These are phyloP conservation scores for Ctena decussata DNA, from an alignment of 2,888 invertebrate genomes.

Conservation along the genomic window DNA sequence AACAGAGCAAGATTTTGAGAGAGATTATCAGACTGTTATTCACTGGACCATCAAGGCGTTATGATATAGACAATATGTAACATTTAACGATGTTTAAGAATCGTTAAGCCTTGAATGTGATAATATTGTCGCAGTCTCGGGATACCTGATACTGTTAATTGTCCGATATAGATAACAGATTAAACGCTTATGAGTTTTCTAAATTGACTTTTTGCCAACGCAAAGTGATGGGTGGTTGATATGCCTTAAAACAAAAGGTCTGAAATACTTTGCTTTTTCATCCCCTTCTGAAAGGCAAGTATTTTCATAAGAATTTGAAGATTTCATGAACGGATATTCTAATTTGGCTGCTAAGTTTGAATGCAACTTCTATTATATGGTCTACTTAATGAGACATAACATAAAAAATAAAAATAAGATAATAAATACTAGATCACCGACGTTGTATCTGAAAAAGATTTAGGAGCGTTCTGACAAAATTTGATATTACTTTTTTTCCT, in stretches of 20 bases:
- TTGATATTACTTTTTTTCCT: too few relatives aligned
- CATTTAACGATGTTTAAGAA: slow-evolving; percentile 11
- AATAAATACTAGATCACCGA: too few relatives aligned
- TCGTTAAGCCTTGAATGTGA: slow-evolving; percentile 4
- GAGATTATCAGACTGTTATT: neutral
- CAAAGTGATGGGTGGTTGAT: slow-evolving; percentile 5
- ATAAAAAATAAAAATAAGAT: too few relatives aligned
- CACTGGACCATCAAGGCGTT: slow-evolving; percentile 4
- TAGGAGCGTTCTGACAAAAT: too few relatives aligned
- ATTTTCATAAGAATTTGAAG: slow-evolving; percentile 1
- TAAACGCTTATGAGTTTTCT: slow-evolving; percentile 10
- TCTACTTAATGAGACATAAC: too few relatives aligned
- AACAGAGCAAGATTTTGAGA: neutral
- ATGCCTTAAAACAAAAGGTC: neutral
- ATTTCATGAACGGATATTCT: neutral
- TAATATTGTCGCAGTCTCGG: neutral
- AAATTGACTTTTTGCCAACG: slow-evolving; percentile 12
- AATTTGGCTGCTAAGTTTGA: too few relatives aligned
- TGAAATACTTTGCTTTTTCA: neutral
- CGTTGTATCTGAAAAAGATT: too few relatives aligned
- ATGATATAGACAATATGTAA: slow-evolving; percentile 5
- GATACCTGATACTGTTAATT: slow-evolving; percentile 3
- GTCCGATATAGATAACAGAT: slow-evolving; percentile 9
- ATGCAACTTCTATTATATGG: too few relatives aligned
- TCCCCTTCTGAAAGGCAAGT: neutral